phyloP scores from a whole-genome alignment of 2,888 invertebrate genomes.

The Sipha maydis region DNA sequence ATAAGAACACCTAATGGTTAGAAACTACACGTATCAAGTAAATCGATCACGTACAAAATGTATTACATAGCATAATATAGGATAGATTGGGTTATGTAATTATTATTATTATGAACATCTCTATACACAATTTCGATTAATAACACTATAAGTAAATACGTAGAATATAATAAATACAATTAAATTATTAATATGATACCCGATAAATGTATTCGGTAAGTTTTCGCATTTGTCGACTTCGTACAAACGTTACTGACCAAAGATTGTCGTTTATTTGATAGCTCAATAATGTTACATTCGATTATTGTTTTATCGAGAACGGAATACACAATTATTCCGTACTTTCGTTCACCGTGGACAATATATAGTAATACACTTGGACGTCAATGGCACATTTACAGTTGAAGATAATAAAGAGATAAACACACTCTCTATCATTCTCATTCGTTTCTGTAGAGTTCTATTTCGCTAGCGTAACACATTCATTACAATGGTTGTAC shows the following conservation, averaged over 20 bases:
- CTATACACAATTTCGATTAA: neutral
- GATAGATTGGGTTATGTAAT: neutral
- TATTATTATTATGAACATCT: neutral
- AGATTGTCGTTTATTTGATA: neutral
- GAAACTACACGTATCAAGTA: too few species aligned
- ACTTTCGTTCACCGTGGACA: neutral
- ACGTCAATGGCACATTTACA: too few species aligned
- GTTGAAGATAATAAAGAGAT: too few species aligned
- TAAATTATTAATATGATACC: neutral
- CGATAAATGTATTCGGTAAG: neutral
- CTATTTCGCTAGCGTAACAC: too few species aligned
- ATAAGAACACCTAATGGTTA: too few species aligned
- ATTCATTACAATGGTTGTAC: too few species aligned
- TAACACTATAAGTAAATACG: neutral
- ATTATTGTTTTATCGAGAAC: neutral
- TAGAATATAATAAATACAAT: neutral
- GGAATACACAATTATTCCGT: neutral
- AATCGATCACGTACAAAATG: too few species aligned
- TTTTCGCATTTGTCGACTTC: neutral
- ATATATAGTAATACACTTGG: too few species aligned
- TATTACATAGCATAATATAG: neutral
- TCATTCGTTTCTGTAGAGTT: too few species aligned
- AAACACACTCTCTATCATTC: too few species aligned
- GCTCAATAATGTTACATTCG: neutral
- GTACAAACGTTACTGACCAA: neutral